Percentiles rank a stretch among this genome's conserved stretches.
These are phyloP conservation scores for Novumbra hubbsi DNA, from an alignment of 2,797 vertebrate species.

Conservation along the genomic window DNA sequence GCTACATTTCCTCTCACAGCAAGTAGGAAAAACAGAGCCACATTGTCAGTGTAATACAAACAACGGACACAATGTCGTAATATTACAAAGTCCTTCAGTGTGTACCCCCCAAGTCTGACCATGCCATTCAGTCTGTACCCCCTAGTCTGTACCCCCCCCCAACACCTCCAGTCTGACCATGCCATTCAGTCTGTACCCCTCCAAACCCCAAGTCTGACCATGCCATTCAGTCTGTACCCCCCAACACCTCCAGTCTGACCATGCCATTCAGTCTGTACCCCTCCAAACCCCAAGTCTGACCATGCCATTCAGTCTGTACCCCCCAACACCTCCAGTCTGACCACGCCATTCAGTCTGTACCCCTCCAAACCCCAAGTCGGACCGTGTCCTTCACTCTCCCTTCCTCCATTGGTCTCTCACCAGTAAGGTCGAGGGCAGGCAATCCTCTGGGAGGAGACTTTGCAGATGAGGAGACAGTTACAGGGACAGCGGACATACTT, in stretches of 20 bases:
- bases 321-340: background rate
- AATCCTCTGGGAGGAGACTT: conserved; percentile 86
- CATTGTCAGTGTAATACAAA: background rate
- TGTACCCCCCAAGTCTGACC: no score
- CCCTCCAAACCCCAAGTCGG: background rate
- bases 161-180: background rate
- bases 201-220: no score
- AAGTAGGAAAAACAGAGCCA: no score
- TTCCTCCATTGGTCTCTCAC: conserved; percentile 63
- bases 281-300: no score
- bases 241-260: background rate
- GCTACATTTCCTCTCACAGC: no score
- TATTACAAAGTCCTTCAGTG: no score
- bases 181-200: background rate
- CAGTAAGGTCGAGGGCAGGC: conserved; percentile 88
- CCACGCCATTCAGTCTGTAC: background rate
- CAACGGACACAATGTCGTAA: background rate
- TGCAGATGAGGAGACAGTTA: conserved; percentile 91
- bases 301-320: background rate
- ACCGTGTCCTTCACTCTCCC: background rate
- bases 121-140: no score
- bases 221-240: background rate
- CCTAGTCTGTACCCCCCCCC: background rate
- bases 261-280: no score
- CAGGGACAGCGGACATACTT: conserved; percentile 90